Conservation (phyloP, 2,888 invertebrate species). For the Drosophila pseudotalamancana region DNA sequence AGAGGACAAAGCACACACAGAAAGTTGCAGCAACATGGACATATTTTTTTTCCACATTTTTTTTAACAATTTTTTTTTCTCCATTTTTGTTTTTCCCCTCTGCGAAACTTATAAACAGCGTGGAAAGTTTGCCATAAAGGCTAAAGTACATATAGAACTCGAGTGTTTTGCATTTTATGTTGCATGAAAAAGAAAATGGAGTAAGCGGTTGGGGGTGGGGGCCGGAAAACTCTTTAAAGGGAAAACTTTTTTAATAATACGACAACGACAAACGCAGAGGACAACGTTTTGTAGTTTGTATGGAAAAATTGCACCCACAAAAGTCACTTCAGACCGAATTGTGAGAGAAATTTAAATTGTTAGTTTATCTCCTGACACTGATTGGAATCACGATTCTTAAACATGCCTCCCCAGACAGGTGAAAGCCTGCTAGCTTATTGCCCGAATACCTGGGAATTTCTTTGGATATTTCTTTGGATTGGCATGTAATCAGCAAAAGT, state of each 20-base stretch:
- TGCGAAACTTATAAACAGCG: conserved; percentile 72
- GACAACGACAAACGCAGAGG: conserved; percentile 41
- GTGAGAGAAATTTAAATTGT: conserved; percentile 67
- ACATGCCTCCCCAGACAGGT: conserved; percentile 19
- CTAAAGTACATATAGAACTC: conserved; percentile 62
- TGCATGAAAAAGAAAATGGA: conserved; percentile 47
- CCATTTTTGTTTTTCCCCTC: conserved; percentile 16
- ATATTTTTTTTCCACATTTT: conserved; percentile 20
- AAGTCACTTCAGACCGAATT: conserved; percentile 27
- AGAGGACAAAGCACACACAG: conserved; percentile 57
- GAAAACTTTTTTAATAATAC: conserved; percentile 75
- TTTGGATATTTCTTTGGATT: no score
- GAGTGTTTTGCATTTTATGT: conserved; percentile 76
- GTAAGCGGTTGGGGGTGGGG: neutral
- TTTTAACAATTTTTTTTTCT: conserved; percentile 27
- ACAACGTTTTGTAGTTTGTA: conserved; percentile 23
- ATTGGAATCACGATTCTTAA: conserved; percentile 51
- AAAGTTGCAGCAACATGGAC: conserved; percentile 58
- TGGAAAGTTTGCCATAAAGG: conserved; percentile 72
- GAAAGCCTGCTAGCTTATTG: conserved; percentile 24
- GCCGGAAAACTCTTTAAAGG: conserved; percentile 68
- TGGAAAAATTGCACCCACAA: conserved; percentile 12
- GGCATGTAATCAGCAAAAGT: conserved; percentile 40
- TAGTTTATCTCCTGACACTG: conserved; percentile 65
- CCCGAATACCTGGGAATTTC: conserved; percentile 25